Evolutionary conservation across 1,140 invertebrate species (phyloP), one percentile per base, ranked within the genome.

Genomic region (Formica selysi): DNA sequence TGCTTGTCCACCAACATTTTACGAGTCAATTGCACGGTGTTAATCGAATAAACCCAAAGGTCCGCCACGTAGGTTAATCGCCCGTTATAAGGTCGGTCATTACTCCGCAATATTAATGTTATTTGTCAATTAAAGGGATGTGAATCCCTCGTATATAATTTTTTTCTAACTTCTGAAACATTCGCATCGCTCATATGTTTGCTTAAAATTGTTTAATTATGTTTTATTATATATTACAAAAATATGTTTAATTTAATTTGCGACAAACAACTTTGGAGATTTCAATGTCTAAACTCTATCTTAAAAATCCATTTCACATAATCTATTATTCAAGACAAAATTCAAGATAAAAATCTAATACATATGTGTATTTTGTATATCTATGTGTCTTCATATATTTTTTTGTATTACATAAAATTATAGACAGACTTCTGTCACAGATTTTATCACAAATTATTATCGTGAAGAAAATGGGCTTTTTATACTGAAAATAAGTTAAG

Each of bases 1-100:
- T 90, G 86, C 88, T 90, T 88, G 73, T 79, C 62, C 38, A 80
- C 11, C 7, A 38, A n/a, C 38, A 44, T 83, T 83, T 64, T 73
- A 74, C 38, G 68, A 74, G 65, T 62, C 79, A 54, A 68, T 67
- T 22, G 64, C 48, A 16, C 51, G 48, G n/a, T 59, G 48, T 74
- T 74, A 74, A 83, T 83, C 38, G 79, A 83, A 83, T 81, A 70
- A 51, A 62, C 32, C 41, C 6, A n/a, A 57, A 71, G 51, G 16
- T 71, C 62, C 22, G 36, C 36, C 38, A 29, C 57, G 26, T 54
- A 51, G 51, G 11, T 74, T 83, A 83, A 74, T 83, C 29, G 54
- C 6, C 6, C 79, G 64, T 26, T 16, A 71, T 71, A 71, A 81
- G 44, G 36, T n/a, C 48, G 16, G 16, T 51, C 19, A 22, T 22